These are phyloP conservation scores for Mungos mungo DNA, from an alignment of 2,113 vertebrate species.

Conservation along the genomic window DNA sequence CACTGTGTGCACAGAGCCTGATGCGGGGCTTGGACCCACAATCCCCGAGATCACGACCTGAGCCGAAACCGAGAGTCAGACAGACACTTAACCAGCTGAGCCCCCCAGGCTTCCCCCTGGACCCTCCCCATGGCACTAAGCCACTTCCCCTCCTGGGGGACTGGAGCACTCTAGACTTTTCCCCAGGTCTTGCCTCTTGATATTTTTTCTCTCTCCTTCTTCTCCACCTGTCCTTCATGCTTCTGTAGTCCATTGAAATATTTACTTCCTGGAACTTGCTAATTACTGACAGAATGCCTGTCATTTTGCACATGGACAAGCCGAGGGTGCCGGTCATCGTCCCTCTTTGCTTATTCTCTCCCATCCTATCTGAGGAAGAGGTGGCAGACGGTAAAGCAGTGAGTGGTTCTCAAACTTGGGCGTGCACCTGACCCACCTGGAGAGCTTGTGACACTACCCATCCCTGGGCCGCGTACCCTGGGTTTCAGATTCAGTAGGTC, in stretches of 20 bases:
- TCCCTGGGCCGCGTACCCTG: accelerated
- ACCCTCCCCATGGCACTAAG: neutral
- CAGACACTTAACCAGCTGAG: too few relatives aligned
- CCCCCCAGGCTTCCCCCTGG: too few relatives aligned
- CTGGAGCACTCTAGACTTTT: accelerated
- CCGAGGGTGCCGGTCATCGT: slow-evolving; percentile 9
- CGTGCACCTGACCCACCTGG: neutral
- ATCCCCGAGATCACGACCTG: too few relatives aligned
- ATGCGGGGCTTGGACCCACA: too few relatives aligned
- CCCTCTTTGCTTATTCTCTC: neutral
- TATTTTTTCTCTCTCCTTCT: neutral
- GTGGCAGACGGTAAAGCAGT: neutral
- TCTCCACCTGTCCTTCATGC: neutral
- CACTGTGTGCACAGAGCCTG: too few relatives aligned
- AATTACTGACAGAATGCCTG: slow-evolving; percentile 86
- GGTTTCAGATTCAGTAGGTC: neutral
- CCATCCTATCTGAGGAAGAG: neutral
- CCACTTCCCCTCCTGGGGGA: accelerated
- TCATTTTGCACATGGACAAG: slow-evolving; percentile 80
- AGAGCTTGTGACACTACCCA: neutral
- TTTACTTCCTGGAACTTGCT: slow-evolving; percentile 85
- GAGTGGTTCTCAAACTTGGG: neutral
- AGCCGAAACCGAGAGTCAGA: too few relatives aligned
- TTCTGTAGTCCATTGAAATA: slow-evolving; percentile 81
- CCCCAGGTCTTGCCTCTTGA: accelerated